These are phyloP conservation scores for Pithecia hirsuta DNA, from an alignment of 2,797 vertebrate species.

Conservation along the genomic window DNA sequence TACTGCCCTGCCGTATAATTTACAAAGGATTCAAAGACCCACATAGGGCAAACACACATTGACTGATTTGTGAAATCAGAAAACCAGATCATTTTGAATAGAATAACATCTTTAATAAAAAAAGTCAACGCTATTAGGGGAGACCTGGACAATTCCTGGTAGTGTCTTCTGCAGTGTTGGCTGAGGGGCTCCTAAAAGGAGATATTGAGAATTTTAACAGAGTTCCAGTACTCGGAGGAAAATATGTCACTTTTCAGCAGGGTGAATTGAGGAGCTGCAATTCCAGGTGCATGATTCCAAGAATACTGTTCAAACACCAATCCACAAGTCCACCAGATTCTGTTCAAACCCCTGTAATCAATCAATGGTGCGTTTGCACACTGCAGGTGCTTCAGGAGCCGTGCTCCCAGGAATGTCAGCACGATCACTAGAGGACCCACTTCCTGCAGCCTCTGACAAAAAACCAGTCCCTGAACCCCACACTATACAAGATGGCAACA, in stretches of 20 bases:
- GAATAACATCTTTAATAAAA: background rate
- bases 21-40: background rate
- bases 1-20: too few relatives aligned
- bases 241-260: fast-evolving
- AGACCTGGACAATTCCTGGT: fast-evolving
- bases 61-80: background rate
- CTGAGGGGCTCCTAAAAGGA: background rate
- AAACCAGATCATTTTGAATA: background rate
- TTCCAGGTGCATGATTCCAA: fast-evolving
- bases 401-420: background rate
- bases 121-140: too few relatives aligned
- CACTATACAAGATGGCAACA: fast-evolving
- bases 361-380: fast-evolving
- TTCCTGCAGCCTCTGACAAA: background rate
- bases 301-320: background rate
- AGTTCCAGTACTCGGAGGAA: fast-evolving
- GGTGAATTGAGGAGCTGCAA: fast-evolving
- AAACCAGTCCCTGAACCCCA: fast-evolving
- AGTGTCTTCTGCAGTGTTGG: background rate
- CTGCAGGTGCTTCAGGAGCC: too few relatives aligned
- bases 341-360: background rate
- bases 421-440: fast-evolving
- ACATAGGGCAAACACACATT: background rate
- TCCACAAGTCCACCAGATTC: background rate
- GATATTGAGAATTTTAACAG: background rate